phyloP scores from a whole-genome alignment of 2,113 vertebrate genomes.

The Chaetops frenatus region DNA sequence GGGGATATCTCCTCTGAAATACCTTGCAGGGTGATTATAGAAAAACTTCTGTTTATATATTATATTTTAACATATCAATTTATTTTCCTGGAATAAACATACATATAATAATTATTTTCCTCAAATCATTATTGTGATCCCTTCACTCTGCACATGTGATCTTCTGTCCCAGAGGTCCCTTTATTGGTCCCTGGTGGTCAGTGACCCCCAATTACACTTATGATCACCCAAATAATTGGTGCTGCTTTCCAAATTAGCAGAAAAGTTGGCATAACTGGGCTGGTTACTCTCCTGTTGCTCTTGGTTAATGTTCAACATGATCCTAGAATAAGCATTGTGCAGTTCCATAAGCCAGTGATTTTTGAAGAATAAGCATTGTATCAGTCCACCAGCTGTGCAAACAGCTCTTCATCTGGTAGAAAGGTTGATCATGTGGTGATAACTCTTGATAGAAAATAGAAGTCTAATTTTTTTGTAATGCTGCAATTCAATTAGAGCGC shows the following conservation, averaged over 20 bases:
- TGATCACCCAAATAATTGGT: background rate
- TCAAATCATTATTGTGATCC: background rate
- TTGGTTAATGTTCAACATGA: background rate
- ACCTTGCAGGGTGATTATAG: background rate
- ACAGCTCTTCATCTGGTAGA: background rate
- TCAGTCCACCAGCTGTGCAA: background rate
- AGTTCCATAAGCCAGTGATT: background rate
- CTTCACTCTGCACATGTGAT: background rate
- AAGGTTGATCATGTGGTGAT: background rate
- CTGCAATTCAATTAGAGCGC: background rate
- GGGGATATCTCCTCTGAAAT: background rate
- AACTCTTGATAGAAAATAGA: background rate
- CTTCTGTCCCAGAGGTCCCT: background rate
- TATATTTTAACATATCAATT: background rate
- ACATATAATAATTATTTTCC: background rate
- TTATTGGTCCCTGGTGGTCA: background rate
- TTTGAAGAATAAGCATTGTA: background rate
- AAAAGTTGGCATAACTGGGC: background rate
- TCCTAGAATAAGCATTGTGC: background rate
- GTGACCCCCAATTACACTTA: background rate
- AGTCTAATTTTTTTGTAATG: background rate
- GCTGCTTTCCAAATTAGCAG: background rate
- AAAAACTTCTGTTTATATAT: background rate
- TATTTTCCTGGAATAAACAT: background rate
- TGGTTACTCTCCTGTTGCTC: background rate